These are phyloP conservation scores for Rotaria socialis DNA, from an alignment of 2,888 invertebrate species.

Conservation along the genomic window DNA sequence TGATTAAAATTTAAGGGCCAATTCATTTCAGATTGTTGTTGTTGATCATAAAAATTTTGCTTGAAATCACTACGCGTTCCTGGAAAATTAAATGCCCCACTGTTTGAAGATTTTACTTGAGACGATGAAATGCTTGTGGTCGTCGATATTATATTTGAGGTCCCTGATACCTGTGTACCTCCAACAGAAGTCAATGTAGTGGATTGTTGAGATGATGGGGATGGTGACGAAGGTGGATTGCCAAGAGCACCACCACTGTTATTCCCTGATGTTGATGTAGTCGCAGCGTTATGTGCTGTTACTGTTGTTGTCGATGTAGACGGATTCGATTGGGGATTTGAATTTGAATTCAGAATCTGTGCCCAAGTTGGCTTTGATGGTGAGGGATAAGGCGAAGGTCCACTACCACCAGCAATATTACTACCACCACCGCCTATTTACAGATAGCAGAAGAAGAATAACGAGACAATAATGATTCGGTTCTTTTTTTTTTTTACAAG, in stretches of 20 bases:
- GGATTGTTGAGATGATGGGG: slow-evolving; percentile 1
- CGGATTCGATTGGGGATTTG: neutral
- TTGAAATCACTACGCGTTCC: neutral
- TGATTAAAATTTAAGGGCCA: slow-evolving; percentile 24
- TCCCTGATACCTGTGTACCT: no score
- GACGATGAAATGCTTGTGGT: neutral
- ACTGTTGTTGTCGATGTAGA: neutral
- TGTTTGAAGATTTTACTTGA: neutral
- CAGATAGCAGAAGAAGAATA: slow-evolving; percentile 7
- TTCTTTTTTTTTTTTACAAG: neutral
- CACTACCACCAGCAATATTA: neutral
- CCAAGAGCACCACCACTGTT: neutral
- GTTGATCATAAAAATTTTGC: slow-evolving; percentile 29
- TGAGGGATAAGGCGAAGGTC: neutral
- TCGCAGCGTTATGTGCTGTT: neutral
- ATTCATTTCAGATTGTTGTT: neutral
- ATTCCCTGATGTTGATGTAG: neutral
- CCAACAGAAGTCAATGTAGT: neutral
- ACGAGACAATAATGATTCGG: neutral
- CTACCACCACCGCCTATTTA: slow-evolving; percentile 32
- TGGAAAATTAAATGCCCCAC: slow-evolving; percentile 19
- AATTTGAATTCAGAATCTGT: slow-evolving; percentile 8
- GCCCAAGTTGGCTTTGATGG: slow-evolving; percentile 28
- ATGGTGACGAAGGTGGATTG: neutral
- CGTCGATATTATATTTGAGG: neutral